Conservation (phyloP, 2,888 invertebrate genomes). For the Mystacides longicornis region DNA sequence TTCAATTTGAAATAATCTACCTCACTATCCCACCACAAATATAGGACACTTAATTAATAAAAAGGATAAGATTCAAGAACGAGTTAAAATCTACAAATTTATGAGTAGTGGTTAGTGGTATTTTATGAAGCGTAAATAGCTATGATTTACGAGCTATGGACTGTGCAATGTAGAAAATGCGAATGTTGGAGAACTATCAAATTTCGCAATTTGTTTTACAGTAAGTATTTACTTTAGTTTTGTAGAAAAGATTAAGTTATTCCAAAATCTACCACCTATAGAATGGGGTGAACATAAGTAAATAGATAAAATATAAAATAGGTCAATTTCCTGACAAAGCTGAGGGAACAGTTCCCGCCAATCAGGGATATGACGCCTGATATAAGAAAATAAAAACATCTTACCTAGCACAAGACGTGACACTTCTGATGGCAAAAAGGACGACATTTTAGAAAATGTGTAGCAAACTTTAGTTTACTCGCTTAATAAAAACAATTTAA, state of each 20-base stretch:
- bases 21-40: too few relatives aligned
- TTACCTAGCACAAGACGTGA: constrained; percentile 23
- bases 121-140: too few relatives aligned
- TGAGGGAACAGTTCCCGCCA: constrained; percentile 21
- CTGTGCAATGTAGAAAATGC: too few relatives aligned
- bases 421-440: constrained; percentile 22
- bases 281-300: background rate
- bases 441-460: constrained; percentile 14
- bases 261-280: background rate
- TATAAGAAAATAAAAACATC: constrained; percentile 11
- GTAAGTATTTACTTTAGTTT: too few relatives aligned
- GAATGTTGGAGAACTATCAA: too few relatives aligned
- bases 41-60: too few relatives aligned
- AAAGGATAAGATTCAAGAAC: background rate
- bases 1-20: too few relatives aligned
- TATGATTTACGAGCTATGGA: too few relatives aligned
- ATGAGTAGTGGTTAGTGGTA: too few relatives aligned
- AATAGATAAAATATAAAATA: background rate
- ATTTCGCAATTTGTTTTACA: too few relatives aligned
- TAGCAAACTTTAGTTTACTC: too few relatives aligned
- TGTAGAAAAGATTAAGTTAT: too few relatives aligned
- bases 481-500: background rate
- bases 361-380: constrained; percentile 17
- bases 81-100: background rate
- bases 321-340: constrained; percentile 7